Conservation (phyloP, 23 tunicate genomes). For the Trididemnum nubilum region DNA sequence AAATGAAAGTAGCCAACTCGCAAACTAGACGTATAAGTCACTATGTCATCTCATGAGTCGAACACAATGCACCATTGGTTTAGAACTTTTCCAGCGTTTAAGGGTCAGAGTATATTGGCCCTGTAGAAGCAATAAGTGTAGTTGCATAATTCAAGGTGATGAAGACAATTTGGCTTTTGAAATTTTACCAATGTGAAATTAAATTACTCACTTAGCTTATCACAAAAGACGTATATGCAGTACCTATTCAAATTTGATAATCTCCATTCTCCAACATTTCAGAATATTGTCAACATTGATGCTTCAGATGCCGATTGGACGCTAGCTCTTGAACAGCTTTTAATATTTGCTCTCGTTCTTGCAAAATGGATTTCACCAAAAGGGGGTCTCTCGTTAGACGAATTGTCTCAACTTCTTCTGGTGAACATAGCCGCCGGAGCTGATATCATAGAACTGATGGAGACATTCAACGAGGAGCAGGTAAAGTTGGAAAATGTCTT, state of each 20-base stretch:
- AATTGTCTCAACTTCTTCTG: conserved; percentile 71
- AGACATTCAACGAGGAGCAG: conserved; percentile 65
- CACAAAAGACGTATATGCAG: no score
- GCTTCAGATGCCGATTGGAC: conserved; percentile 69
- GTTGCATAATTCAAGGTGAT: no score
- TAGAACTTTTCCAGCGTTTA: no score
- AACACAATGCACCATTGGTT: no score
- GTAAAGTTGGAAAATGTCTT: conserved; percentile 43
- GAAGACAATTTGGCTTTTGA: no score
- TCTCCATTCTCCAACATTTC: neutral
- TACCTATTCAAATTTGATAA: neutral
- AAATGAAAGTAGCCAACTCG: no score
- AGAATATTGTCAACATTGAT: conserved; percentile 6
- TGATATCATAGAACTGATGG: conserved; percentile 78
- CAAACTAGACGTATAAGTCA: no score
- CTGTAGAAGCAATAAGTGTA: no score
- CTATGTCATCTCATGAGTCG: no score
- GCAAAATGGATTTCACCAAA: conserved; percentile 94
- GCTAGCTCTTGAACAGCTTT: conserved; percentile 73
- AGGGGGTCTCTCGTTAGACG: conserved; percentile 64
- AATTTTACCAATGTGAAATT: no score
- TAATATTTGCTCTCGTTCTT: conserved; percentile 77
- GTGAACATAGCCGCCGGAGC: conserved; percentile 88
- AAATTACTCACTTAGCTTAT: no score
- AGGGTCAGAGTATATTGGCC: no score